Conservation (phyloP, 2,888 invertebrate genomes). For the Aphodius granarius region DNA sequence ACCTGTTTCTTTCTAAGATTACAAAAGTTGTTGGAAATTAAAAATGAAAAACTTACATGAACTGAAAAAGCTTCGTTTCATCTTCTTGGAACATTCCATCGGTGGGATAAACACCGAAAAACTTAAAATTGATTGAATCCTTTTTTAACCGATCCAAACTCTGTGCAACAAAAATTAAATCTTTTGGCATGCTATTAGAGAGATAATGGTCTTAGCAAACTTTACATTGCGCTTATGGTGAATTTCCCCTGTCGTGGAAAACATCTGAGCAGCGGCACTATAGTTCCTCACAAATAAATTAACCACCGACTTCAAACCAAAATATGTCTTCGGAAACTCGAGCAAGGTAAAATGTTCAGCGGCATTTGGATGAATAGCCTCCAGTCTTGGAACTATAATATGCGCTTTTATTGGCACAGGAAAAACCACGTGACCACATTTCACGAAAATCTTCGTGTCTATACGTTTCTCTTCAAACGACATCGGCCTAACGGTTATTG, state of each 20-base stretch:
- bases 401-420: constrained; percentile 42
- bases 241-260: constrained; percentile 47
- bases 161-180: neutral
- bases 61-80: neutral
- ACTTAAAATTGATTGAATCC: neutral
- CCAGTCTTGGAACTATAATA: constrained; percentile 49
- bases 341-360: constrained; percentile 51
- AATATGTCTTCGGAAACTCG: constrained; percentile 51
- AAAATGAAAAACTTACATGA: neutral
- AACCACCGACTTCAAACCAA: constrained; percentile 46
- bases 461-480: neutral
- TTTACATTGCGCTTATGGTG: neutral
- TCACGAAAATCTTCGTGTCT: constrained; percentile 54
- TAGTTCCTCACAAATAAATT: constrained; percentile 51
- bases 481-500: neutral
- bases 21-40: no score
- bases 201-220: neutral
- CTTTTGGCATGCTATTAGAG: no score
- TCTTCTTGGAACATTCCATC: constrained; percentile 3
- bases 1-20: no score
- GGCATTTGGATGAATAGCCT: constrained; percentile 48
- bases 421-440: constrained; percentile 43
- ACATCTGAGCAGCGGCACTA: constrained; percentile 50
- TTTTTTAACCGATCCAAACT: constrained; percentile 2
- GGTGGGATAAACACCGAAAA: neutral